phyloP scores from a whole-genome alignment of 2,888 invertebrate genomes.

The Andrena bicolor region DNA sequence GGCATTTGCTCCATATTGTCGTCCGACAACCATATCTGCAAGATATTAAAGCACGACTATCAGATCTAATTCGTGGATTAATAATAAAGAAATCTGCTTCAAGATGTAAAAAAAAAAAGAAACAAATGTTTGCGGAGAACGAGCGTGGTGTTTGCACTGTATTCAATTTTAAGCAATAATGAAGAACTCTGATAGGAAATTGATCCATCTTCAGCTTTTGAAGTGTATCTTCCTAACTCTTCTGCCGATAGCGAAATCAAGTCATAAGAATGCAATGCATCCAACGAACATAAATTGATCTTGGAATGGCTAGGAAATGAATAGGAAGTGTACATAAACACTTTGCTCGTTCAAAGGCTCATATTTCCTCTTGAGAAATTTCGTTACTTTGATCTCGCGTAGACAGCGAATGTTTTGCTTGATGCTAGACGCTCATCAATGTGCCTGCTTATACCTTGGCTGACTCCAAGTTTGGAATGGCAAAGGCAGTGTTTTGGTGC shows the following conservation, averaged over 20 bases:
- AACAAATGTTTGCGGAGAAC: conserved; percentile 20
- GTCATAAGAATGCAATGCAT: not conserved
- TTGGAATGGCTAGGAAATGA: conserved; percentile 35
- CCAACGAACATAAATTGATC: not conserved
- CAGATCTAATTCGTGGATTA: conserved; percentile 43
- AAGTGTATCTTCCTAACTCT: conserved; percentile 6
- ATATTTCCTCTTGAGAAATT: conserved; percentile 51
- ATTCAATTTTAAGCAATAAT: conserved; percentile 19
- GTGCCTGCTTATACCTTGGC: conserved; percentile 87
- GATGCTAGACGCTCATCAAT: conserved; percentile 79
- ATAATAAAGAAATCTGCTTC: conserved; percentile 45
- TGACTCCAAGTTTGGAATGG: conserved; percentile 90
- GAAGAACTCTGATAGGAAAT: conserved; percentile 7
- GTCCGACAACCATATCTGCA: conserved; percentile 92
- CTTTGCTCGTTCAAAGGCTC: conserved; percentile 82
- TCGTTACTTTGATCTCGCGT: conserved; percentile 33
- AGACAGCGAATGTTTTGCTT: conserved; percentile 37
- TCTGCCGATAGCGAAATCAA: conserved; percentile 5
- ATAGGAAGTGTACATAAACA: conserved; percentile 45
- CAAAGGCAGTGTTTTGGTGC: conserved; percentile 90
- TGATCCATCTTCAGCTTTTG: conserved; percentile 26
- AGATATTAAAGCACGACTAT: conserved; percentile 77
- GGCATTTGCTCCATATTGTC: conserved; percentile 92
- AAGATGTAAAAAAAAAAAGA: conserved; percentile 12
- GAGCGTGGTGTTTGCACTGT: conserved; percentile 48